These are phyloP conservation scores for Coreius guichenoti DNA, from an alignment of 2,797 vertebrate species.

Conservation along the genomic window DNA sequence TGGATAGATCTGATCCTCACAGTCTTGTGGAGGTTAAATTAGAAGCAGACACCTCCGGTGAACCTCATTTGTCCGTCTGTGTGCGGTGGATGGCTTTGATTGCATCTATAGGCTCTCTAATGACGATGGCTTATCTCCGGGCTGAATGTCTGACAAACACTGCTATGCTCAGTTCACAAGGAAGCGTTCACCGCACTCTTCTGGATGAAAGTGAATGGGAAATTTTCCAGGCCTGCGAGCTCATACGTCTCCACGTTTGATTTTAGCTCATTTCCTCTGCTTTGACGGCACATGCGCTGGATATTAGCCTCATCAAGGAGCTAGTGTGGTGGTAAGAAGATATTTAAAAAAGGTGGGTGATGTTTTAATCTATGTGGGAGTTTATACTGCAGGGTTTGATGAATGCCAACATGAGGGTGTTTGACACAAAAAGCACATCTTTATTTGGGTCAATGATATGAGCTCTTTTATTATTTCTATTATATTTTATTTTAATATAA, in stretches of 20 bases:
- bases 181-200: slow-evolving; percentile 32
- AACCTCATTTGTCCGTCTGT: slow-evolving; percentile 16
- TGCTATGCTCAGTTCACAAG: slow-evolving; percentile 22
- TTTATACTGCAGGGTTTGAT: not conserved
- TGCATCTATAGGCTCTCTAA: slow-evolving; percentile 19
- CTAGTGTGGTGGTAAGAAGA: not conserved
- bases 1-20: slow-evolving; percentile 12
- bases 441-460: not conserved
- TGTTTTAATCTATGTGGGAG: slow-evolving; percentile 17
- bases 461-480: not conserved
- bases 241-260: slow-evolving; percentile 41
- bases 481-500: not conserved
- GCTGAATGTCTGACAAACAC: slow-evolving; percentile 38
- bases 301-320: slow-evolving; percentile 46
- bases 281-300: slow-evolving; percentile 30
- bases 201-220: slow-evolving; percentile 51
- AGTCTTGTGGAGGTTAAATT: slow-evolving; percentile 20
- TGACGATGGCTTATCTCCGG: slow-evolving; percentile 38
- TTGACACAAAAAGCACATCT: not conserved
- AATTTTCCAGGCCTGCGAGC: slow-evolving; percentile 32
- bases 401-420: not conserved
- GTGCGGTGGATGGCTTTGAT: slow-evolving; percentile 13
- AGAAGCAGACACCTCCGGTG: slow-evolving; percentile 30
- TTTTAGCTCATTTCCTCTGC: slow-evolving; percentile 39
- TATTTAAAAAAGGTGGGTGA: not conserved